Evolutionary conservation across 2,113 vertebrate genomes (phyloP), one percentile per base, ranked within the genome.

Genomic region (Oncorhynchus masou): DNA sequence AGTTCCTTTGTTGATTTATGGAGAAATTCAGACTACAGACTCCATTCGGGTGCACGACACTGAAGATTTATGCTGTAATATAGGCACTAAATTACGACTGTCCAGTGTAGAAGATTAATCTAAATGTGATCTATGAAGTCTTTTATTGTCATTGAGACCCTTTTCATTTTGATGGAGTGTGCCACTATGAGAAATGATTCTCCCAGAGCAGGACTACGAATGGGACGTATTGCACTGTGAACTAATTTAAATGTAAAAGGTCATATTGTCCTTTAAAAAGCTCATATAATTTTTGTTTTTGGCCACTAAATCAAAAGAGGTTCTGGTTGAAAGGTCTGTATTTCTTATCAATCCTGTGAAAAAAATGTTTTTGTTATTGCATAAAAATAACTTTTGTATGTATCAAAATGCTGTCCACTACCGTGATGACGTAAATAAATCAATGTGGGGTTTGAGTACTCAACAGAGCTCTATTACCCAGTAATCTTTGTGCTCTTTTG

Each of bases 81-180:
- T 27, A 51, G 20, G 15, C 20, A 16, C 48, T 34, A 49, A 74
- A 66, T 49, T 66, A 25, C 24, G 7, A 24, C 60, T 22, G 73
- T 51, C 60, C 19, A 11, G 25, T 68, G 65, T 8, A 20, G 73
- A 68, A 34, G 5, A 75, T 75, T 2, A 31, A 68, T 75, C 64
- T 67, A 51, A 74, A 74, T 74, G 64, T 74, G 73, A 74, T 74
- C 15, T 29, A 74, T 51, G 25, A 74, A 74, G 64, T 45, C 24
- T 67, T 48, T 66, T 9, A 74, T 67, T 74, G 39, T 67, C 73
- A 25, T 31, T 66, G 62, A 74, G 57, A n/a, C 27, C 27, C 27
- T 68, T 68, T 19, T 68, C 49, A 68, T 16, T 13, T 51, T 74
- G 73, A 74, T 67, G 45, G 64, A 74, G 73, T 74, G 73, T 34